phyloP scores from a whole-genome alignment of 64 coral and sea anemone genomes.

The Orbicella faveolata region DNA sequence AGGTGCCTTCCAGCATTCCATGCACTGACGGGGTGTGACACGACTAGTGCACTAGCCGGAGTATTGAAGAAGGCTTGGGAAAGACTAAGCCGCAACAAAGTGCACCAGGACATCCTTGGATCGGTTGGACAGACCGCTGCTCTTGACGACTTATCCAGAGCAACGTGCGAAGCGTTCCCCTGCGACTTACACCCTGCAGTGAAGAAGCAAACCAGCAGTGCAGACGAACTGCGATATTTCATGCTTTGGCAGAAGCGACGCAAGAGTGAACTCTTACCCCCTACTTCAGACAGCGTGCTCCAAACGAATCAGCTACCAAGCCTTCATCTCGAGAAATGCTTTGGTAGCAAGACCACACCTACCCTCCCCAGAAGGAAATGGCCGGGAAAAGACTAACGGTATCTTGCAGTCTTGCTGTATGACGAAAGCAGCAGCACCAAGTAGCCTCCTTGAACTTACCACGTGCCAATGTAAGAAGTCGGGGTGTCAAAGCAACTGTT shows the following conservation, averaged over 20 bases:
- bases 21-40: constrained; percentile 36
- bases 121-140: not conserved
- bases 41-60: constrained; percentile 11
- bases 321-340: constrained; percentile 40
- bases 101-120: constrained; percentile 9
- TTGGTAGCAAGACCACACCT: not conserved
- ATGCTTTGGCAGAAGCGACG: constrained; percentile 64
- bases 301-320: constrained; percentile 56
- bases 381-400: not conserved
- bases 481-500: not conserved
- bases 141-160: constrained; percentile 7
- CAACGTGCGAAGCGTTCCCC: constrained; percentile 10
- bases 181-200: constrained; percentile 20
- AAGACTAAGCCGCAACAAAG: not conserved
- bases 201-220: not conserved
- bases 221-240: constrained; percentile 14
- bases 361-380: not conserved
- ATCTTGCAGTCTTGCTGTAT: not conserved
- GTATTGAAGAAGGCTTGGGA: constrained; percentile 36
- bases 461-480: not conserved
- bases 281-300: constrained; percentile 58
- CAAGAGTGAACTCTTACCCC: constrained; percentile 60
- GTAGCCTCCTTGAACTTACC: not conserved
- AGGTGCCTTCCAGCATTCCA: constrained; percentile 30
- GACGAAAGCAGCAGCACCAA: not conserved